phyloP scores from a whole-genome alignment of 53 echinoderm and acorn worm species.

The Pentamera pediparva region DNA sequence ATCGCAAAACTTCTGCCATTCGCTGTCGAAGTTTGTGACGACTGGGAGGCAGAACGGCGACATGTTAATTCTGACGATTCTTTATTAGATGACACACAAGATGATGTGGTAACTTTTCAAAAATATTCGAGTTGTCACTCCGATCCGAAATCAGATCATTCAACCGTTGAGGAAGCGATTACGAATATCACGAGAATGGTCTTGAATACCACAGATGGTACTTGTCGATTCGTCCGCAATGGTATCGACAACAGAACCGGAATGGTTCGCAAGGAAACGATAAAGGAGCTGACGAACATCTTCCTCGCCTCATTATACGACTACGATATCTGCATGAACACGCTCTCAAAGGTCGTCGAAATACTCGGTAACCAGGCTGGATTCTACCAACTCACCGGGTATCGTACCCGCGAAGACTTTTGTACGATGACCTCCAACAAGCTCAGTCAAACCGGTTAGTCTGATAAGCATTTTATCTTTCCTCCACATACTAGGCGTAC shows the following conservation, averaged over 20 bases:
- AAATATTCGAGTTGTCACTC: too few relatives aligned
- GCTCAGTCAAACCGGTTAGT: slow-evolving; percentile 23
- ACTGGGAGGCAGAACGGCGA: neutral
- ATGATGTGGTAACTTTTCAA: neutral
- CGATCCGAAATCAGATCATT: too few relatives aligned
- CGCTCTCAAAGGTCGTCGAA: neutral
- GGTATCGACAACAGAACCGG: neutral
- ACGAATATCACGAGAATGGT: too few relatives aligned
- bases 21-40: slow-evolving; percentile 32
- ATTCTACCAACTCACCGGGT: slow-evolving; percentile 47
- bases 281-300: neutral
- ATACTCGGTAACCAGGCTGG: neutral
- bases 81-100: neutral
- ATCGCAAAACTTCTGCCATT: slow-evolving; percentile 21
- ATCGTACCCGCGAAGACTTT: slow-evolving; percentile 29
- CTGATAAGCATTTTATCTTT: too few relatives aligned
- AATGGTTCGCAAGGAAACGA: neutral
- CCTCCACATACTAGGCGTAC: too few relatives aligned
- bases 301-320: neutral
- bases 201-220: neutral
- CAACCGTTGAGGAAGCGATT: too few relatives aligned
- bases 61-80: neutral
- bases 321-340: neutral
- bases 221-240: neutral
- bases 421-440: slow-evolving; percentile 22